Percentiles rank a stretch among this genome's conserved stretches.
phyloP scores from a whole-genome alignment of 2,113 vertebrate species.

The Zosterops hypoxanthus region DNA sequence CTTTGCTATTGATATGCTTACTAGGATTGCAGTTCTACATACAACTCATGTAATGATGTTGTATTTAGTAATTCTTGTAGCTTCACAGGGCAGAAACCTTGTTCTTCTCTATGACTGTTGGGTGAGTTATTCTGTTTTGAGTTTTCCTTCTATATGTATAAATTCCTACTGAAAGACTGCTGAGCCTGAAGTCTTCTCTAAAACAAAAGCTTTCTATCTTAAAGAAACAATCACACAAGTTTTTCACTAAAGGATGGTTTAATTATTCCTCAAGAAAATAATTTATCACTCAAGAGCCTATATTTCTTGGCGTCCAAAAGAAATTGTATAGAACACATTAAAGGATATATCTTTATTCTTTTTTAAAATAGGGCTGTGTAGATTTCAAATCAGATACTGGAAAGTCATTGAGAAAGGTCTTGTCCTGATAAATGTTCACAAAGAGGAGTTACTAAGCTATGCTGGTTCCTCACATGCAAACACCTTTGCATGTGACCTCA shows the following conservation, averaged over 20 bases:
- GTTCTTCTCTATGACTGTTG: neutral
- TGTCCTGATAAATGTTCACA: neutral
- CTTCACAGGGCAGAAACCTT: neutral
- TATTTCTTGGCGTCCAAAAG: conserved; percentile 14
- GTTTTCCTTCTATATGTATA: neutral
- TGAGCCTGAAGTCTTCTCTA: neutral
- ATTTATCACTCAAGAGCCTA: neutral
- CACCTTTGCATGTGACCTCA: neutral
- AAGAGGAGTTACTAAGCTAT: neutral
- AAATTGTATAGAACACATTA: neutral
- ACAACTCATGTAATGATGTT: neutral
- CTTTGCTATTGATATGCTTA: neutral
- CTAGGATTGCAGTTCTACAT: neutral
- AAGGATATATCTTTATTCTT: neutral
- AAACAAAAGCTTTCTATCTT: neutral
- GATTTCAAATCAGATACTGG: neutral
- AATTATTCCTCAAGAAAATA: neutral
- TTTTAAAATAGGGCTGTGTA: neutral
- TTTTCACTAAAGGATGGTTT: neutral
- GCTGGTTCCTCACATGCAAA: neutral
- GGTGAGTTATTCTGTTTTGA: neutral
- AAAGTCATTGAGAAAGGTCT: neutral
- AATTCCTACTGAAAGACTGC: neutral
- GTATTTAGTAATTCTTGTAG: neutral
- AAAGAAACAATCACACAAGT: neutral